A percentile compares a stretch with the other conserved stretches of the same genome.
phyloP scores from a whole-genome alignment of 2,888 invertebrate species.

The Andrena minutula region DNA sequence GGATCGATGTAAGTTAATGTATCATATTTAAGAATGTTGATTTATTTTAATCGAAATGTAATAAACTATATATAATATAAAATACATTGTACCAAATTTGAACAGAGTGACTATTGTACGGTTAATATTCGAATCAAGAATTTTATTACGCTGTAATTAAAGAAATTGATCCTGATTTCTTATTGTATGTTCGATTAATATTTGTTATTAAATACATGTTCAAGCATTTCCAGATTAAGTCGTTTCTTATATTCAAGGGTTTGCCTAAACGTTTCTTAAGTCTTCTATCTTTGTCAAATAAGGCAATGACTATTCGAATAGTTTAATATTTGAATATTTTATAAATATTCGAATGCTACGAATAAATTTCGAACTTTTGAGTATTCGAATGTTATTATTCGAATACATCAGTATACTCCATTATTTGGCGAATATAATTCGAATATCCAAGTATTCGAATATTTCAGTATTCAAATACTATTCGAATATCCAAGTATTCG shows the following conservation, averaged over 20 bases:
- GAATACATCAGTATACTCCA: too few relatives aligned
- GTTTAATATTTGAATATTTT: too few relatives aligned
- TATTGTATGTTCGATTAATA: slow-evolving; percentile 10
- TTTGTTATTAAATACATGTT: slow-evolving; percentile 10
- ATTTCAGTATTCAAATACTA: too few relatives aligned
- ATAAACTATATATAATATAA: slow-evolving; percentile 70
- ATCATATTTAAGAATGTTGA: slow-evolving; percentile 76
- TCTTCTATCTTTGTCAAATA: too few relatives aligned
- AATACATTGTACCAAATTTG: slow-evolving; percentile 27
- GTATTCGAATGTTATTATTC: too few relatives aligned
- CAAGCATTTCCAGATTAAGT: not conserved
- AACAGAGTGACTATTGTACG: slow-evolving; percentile 34
- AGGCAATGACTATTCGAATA: too few relatives aligned
- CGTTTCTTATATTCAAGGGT: not conserved
- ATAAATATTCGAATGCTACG: too few relatives aligned
- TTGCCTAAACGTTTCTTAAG: not conserved
- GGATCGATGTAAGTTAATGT: slow-evolving; percentile 73
- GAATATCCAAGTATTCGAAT: too few relatives aligned
- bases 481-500: too few relatives aligned
- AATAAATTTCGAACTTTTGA: too few relatives aligned
- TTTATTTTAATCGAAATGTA: slow-evolving; percentile 77
- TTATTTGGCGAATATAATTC: too few relatives aligned
- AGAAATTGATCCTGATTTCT: slow-evolving; percentile 9
- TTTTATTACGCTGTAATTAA: slow-evolving; percentile 24
- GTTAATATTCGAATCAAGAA: slow-evolving; percentile 10